These are phyloP conservation scores for Aphodius granarius DNA, from an alignment of 2,888 invertebrate genomes.

Conservation along the genomic window DNA sequence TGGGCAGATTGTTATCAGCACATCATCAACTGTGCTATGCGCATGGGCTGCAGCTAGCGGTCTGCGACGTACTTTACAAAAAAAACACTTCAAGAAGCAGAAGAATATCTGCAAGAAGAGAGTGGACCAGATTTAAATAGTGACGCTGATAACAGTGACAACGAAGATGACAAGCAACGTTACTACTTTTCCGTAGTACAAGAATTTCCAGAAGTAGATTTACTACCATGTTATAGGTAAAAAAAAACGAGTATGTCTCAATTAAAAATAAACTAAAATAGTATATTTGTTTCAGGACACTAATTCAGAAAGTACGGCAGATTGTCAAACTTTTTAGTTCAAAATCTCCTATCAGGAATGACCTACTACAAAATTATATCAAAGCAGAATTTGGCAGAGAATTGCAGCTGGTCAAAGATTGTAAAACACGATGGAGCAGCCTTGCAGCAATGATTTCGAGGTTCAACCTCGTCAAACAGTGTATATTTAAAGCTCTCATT, in stretches of 20 bases:
- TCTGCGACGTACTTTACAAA: constrained; percentile 1
- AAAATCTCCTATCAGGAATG: constrained; percentile 3
- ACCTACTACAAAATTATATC: constrained; percentile 26
- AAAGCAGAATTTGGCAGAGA: constrained; percentile 29
- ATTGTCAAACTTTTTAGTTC: constrained; percentile 1
- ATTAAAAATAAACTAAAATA: background rate
- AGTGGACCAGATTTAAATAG: background rate
- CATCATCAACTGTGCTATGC: constrained; percentile 11
- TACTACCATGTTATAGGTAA: no score
- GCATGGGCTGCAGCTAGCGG: constrained; percentile 3
- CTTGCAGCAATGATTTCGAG: background rate
- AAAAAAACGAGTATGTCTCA: background rate
- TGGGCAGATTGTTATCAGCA: background rate
- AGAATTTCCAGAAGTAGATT: no score
- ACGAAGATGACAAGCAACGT: no score
- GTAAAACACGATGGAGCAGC: constrained; percentile 27
- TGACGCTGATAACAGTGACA: background rate
- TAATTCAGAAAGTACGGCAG: background rate
- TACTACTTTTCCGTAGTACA: no score
- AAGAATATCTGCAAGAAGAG: background rate
- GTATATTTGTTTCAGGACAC: background rate
- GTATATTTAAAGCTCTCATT: background rate
- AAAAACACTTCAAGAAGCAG: constrained; percentile 5
- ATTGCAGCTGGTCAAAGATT: constrained; percentile 25
- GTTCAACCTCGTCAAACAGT: background rate